phyloP scores from a whole-genome alignment of 2,113 vertebrate species.

The Zosterops pallidus region DNA sequence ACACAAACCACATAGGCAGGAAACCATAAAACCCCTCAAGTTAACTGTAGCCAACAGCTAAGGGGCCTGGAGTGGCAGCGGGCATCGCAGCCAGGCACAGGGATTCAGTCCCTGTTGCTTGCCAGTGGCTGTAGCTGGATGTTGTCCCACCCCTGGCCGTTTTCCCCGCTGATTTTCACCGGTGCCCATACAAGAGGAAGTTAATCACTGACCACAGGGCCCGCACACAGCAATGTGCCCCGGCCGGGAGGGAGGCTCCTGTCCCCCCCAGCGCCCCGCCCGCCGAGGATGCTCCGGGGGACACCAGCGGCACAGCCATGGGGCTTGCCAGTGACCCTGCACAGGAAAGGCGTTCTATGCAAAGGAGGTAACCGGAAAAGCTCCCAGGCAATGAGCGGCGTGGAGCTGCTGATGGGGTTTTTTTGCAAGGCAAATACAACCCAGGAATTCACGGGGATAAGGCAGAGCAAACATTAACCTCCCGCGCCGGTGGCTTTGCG shows the following conservation, averaged over 20 bases:
- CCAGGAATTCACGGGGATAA: neutral
- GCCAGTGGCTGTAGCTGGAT: neutral
- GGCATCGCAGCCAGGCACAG: neutral
- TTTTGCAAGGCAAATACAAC: constrained; percentile 24
- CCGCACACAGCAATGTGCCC: neutral
- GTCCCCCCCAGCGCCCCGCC: fast-evolving
- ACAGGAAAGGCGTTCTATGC: neutral
- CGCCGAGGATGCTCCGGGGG: neutral
- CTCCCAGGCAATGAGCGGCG: neutral
- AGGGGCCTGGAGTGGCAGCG: neutral
- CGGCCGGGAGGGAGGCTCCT: neutral
- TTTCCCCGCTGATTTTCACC: neutral
- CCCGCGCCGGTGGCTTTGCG: neutral
- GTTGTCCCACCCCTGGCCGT: neutral
- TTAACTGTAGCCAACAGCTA: constrained; percentile 72
- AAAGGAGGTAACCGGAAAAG: neutral
- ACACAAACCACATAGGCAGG: constrained; percentile 70
- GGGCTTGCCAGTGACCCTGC: neutral
- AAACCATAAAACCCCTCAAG: constrained; percentile 77
- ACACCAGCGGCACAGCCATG: fast-evolving
- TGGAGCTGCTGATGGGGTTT: neutral
- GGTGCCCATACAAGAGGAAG: neutral
- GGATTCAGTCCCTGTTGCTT: neutral
- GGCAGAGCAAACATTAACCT: neutral
- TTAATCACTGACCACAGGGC: neutral